Percentiles rank a stretch among this genome's conserved stretches.
phyloP scores from a whole-genome alignment of 2,797 vertebrate species.

The Neosilurus mollespiculum region DNA sequence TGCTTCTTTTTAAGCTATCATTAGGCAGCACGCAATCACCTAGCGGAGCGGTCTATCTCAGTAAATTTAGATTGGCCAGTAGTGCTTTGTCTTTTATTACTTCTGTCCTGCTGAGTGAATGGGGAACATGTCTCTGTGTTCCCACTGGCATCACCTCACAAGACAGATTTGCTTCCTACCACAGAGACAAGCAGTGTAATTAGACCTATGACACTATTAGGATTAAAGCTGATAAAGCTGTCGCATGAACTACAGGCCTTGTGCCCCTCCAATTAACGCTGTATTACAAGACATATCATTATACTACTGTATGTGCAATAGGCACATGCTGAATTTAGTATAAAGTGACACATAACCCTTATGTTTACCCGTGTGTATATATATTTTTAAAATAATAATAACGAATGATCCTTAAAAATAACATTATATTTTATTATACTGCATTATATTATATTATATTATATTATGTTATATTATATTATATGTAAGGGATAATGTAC shows the following conservation, averaged over 20 bases:
- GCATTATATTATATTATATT: background rate
- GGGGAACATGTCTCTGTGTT: conserved; percentile 17
- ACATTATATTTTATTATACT: background rate
- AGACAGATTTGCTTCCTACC: conserved; percentile 46
- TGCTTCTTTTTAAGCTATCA: conserved; percentile 11
- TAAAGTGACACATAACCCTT: background rate
- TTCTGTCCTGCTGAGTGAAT: conserved; percentile 35
- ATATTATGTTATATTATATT: background rate
- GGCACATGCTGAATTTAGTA: background rate
- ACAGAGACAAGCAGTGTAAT: conserved; percentile 42
- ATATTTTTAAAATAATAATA: background rate
- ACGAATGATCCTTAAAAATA: background rate
- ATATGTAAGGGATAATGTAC: background rate
- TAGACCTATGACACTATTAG: conserved; percentile 61
- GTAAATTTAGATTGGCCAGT: conserved; percentile 27
- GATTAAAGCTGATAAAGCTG: conserved; percentile 62
- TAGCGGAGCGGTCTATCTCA: conserved; percentile 13
- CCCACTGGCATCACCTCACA: conserved; percentile 56
- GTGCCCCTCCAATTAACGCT: conserved; percentile 61
- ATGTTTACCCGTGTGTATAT: background rate
- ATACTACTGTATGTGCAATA: background rate
- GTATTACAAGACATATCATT: conserved; percentile 46
- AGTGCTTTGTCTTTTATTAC: conserved; percentile 31
- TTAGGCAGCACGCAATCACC: background rate
- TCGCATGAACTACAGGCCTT: conserved; percentile 55